Base-by-base conservation (phyloP, 2,113 vertebrate genomes). In the Callocephalon fimbriatum region DNA sequence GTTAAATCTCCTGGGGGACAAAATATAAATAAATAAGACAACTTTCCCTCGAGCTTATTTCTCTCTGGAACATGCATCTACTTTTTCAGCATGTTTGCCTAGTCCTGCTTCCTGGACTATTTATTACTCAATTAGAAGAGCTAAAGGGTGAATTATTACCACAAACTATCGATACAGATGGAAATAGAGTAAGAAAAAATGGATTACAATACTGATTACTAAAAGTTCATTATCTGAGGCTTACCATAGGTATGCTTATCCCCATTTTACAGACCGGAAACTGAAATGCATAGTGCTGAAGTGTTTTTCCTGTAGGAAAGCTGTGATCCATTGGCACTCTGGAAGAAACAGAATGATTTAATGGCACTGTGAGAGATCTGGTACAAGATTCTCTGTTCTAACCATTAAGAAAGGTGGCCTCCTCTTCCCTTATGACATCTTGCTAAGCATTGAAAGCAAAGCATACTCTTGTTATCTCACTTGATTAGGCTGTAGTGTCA, bases 121-220 rank as follows among this genome's bases (percentile, higher is more conserved):
- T 91, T 94, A 85, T 91, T 97, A 70, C 29, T 68, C 86, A 90
- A 68, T 95, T 91, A 95, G 53, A 79, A 91, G 73, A 93, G 53
- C 45, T 94, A 85, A 78, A 68, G 91, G 73, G 40, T 89, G 76
- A 96, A 89, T 88, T 86, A 97, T 90, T 92, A 53, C 65, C 61
- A 84, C 14, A 72, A 73, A 65, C 40, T 94, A 93, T 95, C 0
- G 1, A 92, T 91, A 93, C 15, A 73, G 21, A 50, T 89, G 53
- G 62, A 95, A 93, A 94, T 40, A 91, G 84, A 94, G 47, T 53
- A 86, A 75, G 42, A 45, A 85, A 93, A 92, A 89, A 42, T 16
- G n/a, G 37, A 58, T 92, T 95, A 89, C 20, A 70, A 45, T 79
- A 61, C 40, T 6, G 70, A 87, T 92, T 75, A 48, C 66, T 76